These are phyloP conservation scores for Paralichthys olivaceus DNA, from an alignment of 2,113 vertebrate species.

Conservation along the genomic window DNA sequence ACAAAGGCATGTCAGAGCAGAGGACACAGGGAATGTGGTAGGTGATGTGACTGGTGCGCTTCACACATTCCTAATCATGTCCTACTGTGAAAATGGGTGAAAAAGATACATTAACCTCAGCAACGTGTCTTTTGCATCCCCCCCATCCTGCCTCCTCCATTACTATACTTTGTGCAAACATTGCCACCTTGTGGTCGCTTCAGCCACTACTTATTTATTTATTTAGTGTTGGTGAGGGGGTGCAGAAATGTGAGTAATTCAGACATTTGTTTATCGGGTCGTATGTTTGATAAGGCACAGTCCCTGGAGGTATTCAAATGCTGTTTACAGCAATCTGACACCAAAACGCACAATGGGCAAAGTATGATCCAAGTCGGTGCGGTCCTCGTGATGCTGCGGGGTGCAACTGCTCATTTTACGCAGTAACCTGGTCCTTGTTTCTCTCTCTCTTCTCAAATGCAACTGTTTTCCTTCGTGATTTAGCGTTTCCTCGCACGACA, in stretches of 20 bases:
- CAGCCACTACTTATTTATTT: conserved; percentile 65
- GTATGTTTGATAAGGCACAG: conserved; percentile 32
- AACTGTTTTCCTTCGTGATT: conserved; percentile 38
- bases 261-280: conserved; percentile 68
- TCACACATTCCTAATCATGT: conserved; percentile 40
- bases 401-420: conserved; percentile 62
- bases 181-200: conserved; percentile 94
- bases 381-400: conserved; percentile 25
- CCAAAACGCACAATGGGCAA: conserved; percentile 3
- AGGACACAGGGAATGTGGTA: conserved; percentile 37
- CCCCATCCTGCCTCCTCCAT: conserved; percentile 78
- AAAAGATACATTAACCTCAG: conserved; percentile 59
- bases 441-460: conserved; percentile 11
- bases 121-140: conserved; percentile 63
- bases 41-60: conserved; percentile 38
- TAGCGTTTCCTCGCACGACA: conserved; percentile 21
- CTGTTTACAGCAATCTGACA: conserved; percentile 27
- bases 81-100: conserved; percentile 20
- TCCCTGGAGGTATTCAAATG: conserved; percentile 37
- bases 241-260: conserved; percentile 69
- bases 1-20: conserved; percentile 44
- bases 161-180: conserved; percentile 91
- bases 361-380: conserved; percentile 19
- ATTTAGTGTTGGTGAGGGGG: conserved; percentile 38
- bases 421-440: conserved; percentile 42